Percentiles rank a stretch among this genome's conserved stretches.
Evolutionary conservation across 2,113 vertebrate genomes (phyloP).

Genomic region (Nicator chloris): DNA sequence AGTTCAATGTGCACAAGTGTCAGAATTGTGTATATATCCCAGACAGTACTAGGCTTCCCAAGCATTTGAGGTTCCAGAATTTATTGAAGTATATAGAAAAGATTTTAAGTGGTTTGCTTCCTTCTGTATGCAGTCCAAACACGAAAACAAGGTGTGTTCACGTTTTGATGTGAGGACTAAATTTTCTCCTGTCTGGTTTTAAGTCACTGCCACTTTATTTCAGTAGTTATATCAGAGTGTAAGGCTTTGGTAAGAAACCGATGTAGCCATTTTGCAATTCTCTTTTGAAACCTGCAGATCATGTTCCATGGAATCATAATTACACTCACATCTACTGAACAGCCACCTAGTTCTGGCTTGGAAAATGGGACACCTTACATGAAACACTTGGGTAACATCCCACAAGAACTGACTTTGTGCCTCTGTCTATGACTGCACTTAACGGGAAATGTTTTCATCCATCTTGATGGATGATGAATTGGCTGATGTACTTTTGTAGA

Average conservation of each 20-base stretch:
- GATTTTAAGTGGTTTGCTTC: neutral
- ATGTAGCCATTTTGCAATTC: neutral
- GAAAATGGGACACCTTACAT: neutral
- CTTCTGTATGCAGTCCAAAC: neutral
- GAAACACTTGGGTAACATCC: neutral
- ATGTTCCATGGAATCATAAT: neutral
- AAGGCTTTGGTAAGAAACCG: neutral
- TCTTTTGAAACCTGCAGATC: neutral
- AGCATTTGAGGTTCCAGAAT: neutral
- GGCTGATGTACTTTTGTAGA: neutral
- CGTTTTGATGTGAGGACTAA: neutral
- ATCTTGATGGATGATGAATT: neutral
- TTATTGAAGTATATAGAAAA: neutral
- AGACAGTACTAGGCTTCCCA: neutral
- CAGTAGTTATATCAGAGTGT: neutral
- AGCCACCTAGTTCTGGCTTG: neutral
- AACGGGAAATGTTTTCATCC: neutral
- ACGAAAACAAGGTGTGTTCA: neutral
- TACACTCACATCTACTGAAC: neutral
- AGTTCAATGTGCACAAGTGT: neutral
- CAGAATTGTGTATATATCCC: neutral
- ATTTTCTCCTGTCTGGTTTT: neutral
- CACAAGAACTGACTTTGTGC: neutral
- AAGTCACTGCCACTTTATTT: neutral
- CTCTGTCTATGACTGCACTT: neutral